These are phyloP conservation scores for Porites lobata DNA, from an alignment of 92 coral and sea anemone species.

Conservation along the genomic window DNA sequence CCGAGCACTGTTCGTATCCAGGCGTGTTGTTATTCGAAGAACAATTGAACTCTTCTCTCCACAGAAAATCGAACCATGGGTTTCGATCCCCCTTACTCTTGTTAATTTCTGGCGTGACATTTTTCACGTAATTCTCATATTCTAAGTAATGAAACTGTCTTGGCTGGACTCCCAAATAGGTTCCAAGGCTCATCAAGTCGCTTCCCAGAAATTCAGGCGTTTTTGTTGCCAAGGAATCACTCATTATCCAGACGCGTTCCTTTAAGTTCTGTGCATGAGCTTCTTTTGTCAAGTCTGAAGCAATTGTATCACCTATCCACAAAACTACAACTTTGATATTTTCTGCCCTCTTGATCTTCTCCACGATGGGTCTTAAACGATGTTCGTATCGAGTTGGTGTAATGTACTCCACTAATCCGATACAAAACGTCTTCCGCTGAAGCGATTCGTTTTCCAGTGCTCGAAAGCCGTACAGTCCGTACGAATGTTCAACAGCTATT, in stretches of 20 bases:
- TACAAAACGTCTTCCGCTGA: slow-evolving; percentile 71
- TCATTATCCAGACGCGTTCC: slow-evolving; percentile 80
- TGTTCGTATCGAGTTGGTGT: slow-evolving; percentile 58
- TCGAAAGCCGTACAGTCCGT: slow-evolving; percentile 80
- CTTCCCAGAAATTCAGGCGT: slow-evolving; percentile 70
- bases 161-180: slow-evolving; percentile 77
- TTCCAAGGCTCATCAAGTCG: slow-evolving; percentile 72
- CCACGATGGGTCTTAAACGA: slow-evolving; percentile 51
- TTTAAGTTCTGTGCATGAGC: slow-evolving; percentile 67
- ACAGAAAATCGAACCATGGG: slow-evolving; percentile 68
- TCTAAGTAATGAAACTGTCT: slow-evolving; percentile 54
- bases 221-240: slow-evolving; percentile 83
- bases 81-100: slow-evolving; percentile 35
- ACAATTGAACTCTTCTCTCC: slow-evolving; percentile 70
- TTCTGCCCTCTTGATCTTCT: slow-evolving; percentile 54
- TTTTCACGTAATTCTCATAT: slow-evolving; percentile 54
- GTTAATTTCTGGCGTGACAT: slow-evolving; percentile 52
- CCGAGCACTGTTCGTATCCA: slow-evolving; percentile 47
- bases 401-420: slow-evolving; percentile 80
- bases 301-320: slow-evolving; percentile 79
- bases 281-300: slow-evolving; percentile 67
- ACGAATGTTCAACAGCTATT: slow-evolving; percentile 80
- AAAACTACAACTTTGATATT: slow-evolving; percentile 79
- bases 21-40: slow-evolving; percentile 5
- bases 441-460: slow-evolving; percentile 76